These are phyloP conservation scores for Dusona sp. DNA, from an alignment of 2,888 invertebrate genomes.

Conservation along the genomic window DNA sequence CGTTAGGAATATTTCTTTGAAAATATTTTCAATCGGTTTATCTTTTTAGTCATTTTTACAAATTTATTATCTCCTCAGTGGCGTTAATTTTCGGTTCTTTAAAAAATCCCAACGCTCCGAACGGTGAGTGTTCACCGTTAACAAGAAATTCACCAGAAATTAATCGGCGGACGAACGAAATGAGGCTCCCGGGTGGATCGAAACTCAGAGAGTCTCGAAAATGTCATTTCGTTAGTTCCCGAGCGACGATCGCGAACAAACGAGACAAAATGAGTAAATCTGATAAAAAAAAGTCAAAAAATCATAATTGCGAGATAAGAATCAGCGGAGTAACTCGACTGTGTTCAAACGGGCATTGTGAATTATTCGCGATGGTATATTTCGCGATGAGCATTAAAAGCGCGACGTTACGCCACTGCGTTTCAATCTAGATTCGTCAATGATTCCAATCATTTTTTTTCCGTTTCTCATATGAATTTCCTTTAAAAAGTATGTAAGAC, in stretches of 20 bases:
- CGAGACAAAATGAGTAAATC: conserved; percentile 1
- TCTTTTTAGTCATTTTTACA: conserved; percentile 27
- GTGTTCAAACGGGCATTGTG: conserved; percentile 55
- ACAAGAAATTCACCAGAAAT: conserved; percentile 4
- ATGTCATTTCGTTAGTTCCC: conserved; percentile 25
- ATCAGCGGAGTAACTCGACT: conserved; percentile 41
- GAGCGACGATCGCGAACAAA: conserved; percentile 9
- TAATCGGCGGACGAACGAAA: conserved; percentile 61
- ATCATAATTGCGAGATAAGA: not conserved
- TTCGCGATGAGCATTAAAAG: conserved; percentile 62
- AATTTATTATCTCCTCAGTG: conserved; percentile 56
- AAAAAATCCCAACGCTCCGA: conserved; percentile 9
- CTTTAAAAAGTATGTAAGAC: conserved; percentile 84
- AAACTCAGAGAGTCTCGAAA: not conserved
- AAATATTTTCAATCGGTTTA: conserved; percentile 39
- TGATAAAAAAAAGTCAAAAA: not conserved
- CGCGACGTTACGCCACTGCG: conserved; percentile 76
- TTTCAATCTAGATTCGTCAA: conserved; percentile 63
- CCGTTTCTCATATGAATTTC: conserved; percentile 73
- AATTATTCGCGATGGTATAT: conserved; percentile 55
- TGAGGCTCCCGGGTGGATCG: not conserved
- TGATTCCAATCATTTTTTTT: conserved; percentile 60
- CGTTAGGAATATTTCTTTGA: conserved; percentile 71
- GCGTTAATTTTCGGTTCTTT: conserved; percentile 40
- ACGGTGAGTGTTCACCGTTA: conserved; percentile 1